Evolutionary conservation across 2,113 vertebrate genomes (phyloP), one percentile per base, ranked within the genome.

Genomic region (Chaetura pelagica): DNA sequence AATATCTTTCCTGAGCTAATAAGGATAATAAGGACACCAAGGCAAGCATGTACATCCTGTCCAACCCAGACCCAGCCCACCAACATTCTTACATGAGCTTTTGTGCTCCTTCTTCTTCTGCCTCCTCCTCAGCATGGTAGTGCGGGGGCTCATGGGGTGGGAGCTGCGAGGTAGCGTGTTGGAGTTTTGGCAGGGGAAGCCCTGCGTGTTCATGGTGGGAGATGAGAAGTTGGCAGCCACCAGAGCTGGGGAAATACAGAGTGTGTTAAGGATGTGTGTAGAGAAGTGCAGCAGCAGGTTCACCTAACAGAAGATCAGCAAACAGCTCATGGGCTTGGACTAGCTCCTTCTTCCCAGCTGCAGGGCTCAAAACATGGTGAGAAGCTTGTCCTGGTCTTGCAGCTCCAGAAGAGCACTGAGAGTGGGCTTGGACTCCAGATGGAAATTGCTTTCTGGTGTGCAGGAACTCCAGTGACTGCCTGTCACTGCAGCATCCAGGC

Each of bases 151-250:
- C 97, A 98, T 98, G 82, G 99, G 99, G 61, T 98, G 98, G 7
- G 98, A 92, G 35, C 98, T 98, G 27, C 98, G 97, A 79, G 99
- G 98, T 95, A 99, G 98, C 1, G 98, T 99, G 96, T 98, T 99
- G 20, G 99, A 98, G 71, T 98, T 98, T 95, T 98, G 98, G 94
- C 98, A 99, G 93, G 98, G 98, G 96, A 99, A 98, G 89, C 99
- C 98, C 15, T 99, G 99, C 6, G 96, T 94, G 23, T 98, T 99
- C 96, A 99, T 97, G 62, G 98, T 99, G 48, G 98, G 98, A 57
- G 99, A 99, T 5, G 99, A 99, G 96, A 99, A 99, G 97, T 98
- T 99, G 95, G 98, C 98, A 35, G 99, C 98, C 90, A 99, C 98
- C 97, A 99, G 96, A 91, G 99, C 99, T 99, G 97, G 75, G 91